Conservation (phyloP, 1,140 invertebrate genomes). For the Ephestia elutella region DNA sequence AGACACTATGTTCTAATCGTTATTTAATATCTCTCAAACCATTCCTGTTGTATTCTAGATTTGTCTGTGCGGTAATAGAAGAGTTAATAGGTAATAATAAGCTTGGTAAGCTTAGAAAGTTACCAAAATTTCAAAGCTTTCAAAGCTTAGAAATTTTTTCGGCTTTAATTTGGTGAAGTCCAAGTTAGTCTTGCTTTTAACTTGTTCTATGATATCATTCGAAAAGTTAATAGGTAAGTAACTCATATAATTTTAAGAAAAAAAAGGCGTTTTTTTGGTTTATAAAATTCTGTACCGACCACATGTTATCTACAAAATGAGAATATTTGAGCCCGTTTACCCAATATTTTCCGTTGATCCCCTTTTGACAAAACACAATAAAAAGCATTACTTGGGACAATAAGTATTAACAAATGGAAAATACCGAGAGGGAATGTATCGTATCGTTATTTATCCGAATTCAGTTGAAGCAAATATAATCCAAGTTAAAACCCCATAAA, state of each 20-base stretch:
- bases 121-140: too few relatives aligned
- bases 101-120: too few relatives aligned
- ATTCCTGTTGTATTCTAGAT: not conserved
- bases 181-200: too few relatives aligned
- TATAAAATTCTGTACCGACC: not conserved
- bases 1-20: too few relatives aligned
- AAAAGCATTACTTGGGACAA: slow-evolving; percentile 1
- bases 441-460: slow-evolving; percentile 33
- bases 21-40: too few relatives aligned
- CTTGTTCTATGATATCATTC: too few relatives aligned
- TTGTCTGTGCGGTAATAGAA: not conserved
- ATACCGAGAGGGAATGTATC: slow-evolving; percentile 22
- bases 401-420: slow-evolving; percentile 25
- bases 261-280: too few relatives aligned
- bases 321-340: not conserved
- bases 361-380: not conserved
- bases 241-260: too few relatives aligned
- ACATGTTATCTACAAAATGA: not conserved
- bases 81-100: not conserved
- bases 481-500: slow-evolving; percentile 52
- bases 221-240: too few relatives aligned
- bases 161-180: too few relatives aligned
- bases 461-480: slow-evolving; percentile 49
- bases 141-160: too few relatives aligned
- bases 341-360: not conserved